These are phyloP conservation scores for Drosophila albomicans DNA, from an alignment of 1,140 invertebrate genomes.

Conservation along the genomic window DNA sequence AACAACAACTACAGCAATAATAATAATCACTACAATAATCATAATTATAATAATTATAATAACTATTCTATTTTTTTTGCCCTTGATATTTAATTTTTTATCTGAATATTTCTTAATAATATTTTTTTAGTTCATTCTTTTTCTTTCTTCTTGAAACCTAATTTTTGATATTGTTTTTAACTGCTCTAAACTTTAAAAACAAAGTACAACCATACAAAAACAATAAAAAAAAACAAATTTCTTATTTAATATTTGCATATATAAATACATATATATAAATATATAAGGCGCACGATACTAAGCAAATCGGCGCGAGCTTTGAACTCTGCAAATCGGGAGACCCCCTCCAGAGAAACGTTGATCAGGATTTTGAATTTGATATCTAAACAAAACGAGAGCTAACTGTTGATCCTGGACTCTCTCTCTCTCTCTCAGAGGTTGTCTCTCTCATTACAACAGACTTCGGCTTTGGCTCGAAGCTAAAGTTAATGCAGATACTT, in stretches of 20 bases:
- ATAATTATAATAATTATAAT: constrained; percentile 57
- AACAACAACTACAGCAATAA: constrained; percentile 53
- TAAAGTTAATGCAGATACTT: constrained; percentile 4
- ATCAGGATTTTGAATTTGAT: background rate
- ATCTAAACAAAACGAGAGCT: background rate
- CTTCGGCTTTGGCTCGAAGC: constrained; percentile 15
- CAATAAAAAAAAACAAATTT: constrained; percentile 47
- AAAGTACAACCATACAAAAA: constrained; percentile 35
- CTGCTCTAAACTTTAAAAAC: constrained; percentile 71
- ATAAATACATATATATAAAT: constrained; percentile 44
- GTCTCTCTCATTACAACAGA: constrained; percentile 21
- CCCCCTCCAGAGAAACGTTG: constrained; percentile 27
- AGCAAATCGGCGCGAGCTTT: constrained; percentile 52
- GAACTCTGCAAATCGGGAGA: constrained; percentile 42
- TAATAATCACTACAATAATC: constrained; percentile 57
- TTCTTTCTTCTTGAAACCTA: constrained; percentile 53
- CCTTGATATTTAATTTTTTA: constrained; percentile 72
- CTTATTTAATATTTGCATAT: constrained; percentile 37
- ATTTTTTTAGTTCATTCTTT: constrained; percentile 53
- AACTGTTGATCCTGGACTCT: background rate
- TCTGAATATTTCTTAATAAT: constrained; percentile 69
- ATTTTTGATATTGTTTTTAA: constrained; percentile 82
- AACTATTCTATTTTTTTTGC: constrained; percentile 59
- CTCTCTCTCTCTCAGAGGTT: constrained; percentile 11
- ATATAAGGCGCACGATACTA: constrained; percentile 45